These are phyloP conservation scores for Pheosia tremula DNA, from an alignment of 2,888 invertebrate genomes.

Conservation along the genomic window DNA sequence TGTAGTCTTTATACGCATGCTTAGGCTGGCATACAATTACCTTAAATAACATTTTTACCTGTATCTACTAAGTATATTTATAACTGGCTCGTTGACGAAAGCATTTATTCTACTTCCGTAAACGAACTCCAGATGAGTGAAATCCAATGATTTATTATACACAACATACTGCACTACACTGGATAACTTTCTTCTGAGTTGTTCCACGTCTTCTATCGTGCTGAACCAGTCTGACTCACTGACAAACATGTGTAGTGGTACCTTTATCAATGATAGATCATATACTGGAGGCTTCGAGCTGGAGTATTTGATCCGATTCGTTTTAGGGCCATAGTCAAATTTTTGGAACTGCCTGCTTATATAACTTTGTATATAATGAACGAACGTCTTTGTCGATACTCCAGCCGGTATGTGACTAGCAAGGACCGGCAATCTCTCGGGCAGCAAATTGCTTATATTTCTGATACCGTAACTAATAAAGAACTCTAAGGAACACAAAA, in stretches of 20 bases:
- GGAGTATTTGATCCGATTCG: slow-evolving; percentile 54
- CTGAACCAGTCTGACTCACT: slow-evolving; percentile 73
- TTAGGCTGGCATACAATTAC: no score
- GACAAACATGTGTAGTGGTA: slow-evolving; percentile 58
- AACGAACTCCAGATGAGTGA: slow-evolving; percentile 71
- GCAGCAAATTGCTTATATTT: slow-evolving; percentile 55
- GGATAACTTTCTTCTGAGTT: slow-evolving; percentile 51
- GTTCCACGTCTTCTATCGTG: slow-evolving; percentile 53
- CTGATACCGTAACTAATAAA: slow-evolving; percentile 60
- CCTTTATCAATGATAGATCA: slow-evolving; percentile 56
- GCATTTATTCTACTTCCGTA: slow-evolving; percentile 63
- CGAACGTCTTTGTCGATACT: slow-evolving; percentile 60
- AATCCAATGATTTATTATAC: slow-evolving; percentile 59
- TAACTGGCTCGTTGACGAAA: slow-evolving; percentile 60
- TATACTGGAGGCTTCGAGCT: slow-evolving; percentile 58
- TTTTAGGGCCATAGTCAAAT: slow-evolving; percentile 58
- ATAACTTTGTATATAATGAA: slow-evolving; percentile 70
- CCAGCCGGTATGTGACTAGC: slow-evolving; percentile 71
- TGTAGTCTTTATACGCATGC: background rate
- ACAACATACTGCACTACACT: slow-evolving; percentile 51
- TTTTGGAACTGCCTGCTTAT: slow-evolving; percentile 61
- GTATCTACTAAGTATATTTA: slow-evolving; percentile 43
- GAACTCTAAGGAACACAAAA: slow-evolving; percentile 64
- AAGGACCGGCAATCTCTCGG: slow-evolving; percentile 58
- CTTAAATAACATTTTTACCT: background rate